Evolutionary conservation across 2,797 vertebrate genomes (phyloP).

Genomic region (Silurus lanzhouensis): DNA sequence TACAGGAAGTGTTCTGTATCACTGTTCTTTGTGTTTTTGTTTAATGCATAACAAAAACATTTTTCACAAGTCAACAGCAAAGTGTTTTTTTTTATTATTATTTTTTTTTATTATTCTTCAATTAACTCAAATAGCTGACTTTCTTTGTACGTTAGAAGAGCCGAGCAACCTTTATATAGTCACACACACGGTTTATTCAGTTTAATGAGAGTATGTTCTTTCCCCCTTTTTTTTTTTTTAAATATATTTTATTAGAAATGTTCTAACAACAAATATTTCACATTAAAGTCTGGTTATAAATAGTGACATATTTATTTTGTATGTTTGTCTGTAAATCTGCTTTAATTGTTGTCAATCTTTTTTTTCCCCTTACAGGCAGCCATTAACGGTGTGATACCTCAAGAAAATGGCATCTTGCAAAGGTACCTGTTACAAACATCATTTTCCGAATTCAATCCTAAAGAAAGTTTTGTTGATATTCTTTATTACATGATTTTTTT

Average conservation of each 20-base stretch:
- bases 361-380: conserved; percentile 84
- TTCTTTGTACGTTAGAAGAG: background rate
- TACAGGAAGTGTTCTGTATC: background rate
- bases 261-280: background rate
- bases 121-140: background rate
- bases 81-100: background rate
- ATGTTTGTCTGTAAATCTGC: background rate
- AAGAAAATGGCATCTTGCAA: conserved; percentile 98
- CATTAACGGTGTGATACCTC: conserved; percentile 99
- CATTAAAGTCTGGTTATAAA: background rate
- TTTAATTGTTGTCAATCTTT: background rate
- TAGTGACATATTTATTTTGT: background rate
- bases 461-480: background rate
- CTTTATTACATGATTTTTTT: background rate
- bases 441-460: background rate
- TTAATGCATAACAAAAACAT: background rate
- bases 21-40: background rate
- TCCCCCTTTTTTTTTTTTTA: no score
- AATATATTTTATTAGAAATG: no score
- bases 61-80: background rate
- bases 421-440: conserved; percentile 77
- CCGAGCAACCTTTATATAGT: background rate
- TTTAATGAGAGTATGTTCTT: background rate
- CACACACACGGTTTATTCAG: background rate
- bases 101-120: background rate